Evolutionary conservation across 2,888 invertebrate species (phyloP).

Genomic region (Tipula vernalis): DNA sequence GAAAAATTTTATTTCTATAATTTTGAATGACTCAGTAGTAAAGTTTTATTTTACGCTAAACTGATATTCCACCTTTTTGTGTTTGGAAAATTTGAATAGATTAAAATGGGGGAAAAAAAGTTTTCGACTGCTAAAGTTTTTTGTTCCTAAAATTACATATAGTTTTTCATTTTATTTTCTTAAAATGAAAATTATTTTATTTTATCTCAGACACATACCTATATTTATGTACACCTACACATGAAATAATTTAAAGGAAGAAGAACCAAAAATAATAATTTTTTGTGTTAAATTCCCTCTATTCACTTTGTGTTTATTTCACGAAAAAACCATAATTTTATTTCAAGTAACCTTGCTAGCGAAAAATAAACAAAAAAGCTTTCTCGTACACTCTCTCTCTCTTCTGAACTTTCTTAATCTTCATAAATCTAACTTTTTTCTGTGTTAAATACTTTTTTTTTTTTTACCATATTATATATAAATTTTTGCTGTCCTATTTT

Average conservation of each 20-base stretch:
- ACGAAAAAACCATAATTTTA: not conserved
- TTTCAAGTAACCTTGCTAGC: not conserved
- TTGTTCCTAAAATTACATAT: not conserved
- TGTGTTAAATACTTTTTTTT: not conserved
- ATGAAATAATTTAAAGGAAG: not conserved
- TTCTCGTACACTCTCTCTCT: not conserved
- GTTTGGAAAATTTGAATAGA: not conserved
- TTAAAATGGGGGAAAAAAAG: not conserved
- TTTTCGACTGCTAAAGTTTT: not conserved
- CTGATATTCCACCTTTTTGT: not conserved
- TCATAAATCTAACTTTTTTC: not conserved
- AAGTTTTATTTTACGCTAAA: not conserved
- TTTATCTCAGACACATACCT: not conserved
- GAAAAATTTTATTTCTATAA: not conserved
- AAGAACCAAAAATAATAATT: too few species aligned
- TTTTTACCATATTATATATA: not conserved
- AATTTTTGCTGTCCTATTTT: not conserved
- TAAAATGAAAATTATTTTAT: not conserved
- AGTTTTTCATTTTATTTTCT: not conserved
- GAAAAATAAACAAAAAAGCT: not conserved
- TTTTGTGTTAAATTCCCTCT: not conserved
- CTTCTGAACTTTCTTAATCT: not conserved
- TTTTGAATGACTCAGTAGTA: not conserved
- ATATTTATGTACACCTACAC: not conserved
- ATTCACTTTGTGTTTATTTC: not conserved